Base-by-base conservation (phyloP, 1,140 invertebrate genomes). In the Tetraneura akinire region DNA sequence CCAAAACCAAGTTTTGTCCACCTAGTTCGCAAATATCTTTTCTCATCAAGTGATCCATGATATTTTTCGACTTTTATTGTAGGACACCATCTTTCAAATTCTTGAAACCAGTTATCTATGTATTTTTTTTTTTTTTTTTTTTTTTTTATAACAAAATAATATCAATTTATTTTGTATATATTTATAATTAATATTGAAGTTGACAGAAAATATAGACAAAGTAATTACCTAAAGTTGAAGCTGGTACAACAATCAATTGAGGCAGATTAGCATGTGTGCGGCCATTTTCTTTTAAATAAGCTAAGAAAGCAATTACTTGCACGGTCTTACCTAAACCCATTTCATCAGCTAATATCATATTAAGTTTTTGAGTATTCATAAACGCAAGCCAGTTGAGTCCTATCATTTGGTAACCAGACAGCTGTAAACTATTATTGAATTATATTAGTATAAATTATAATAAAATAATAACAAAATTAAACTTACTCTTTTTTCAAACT, bases 371-470 rank as follows among this genome's bases (percentile, higher is more conserved):
- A 37, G 91, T 89, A 84, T 97, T 93, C 88, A 98, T 91, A 3
- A 98, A 90, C 0, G 92, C 90, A 0, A 98, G 86, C 96, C 96
- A 98, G 85, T 98, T 98, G 0, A 98, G 87, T 10, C 96, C 97
- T 29, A 98, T 91, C 86, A 98, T 88, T 87, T 98, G 96, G 86
- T 98, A 98, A 21, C 91, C 90, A 9, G 95, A 92, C 81, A 98
- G 87, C 83, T 89, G 91, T 80, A 92, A 86, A 51, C 90, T 91
- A 83, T 82, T 84, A 47, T 68, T 37, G 32, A 37, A 37, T 26
- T 23, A 83, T 81, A 70, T 87, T 81, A 81, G 81, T 82, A 26
- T 82, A 82, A 82, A 53, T 23, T 5, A 64, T 3, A 64, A 74
- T 18, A 70, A n/a, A 60, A 62, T 49, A 62, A 55, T 16, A 29